Percentiles rank a stretch among this genome's conserved stretches.
Evolutionary conservation across 2,113 vertebrate species (phyloP).

Genomic region (Beaufortia kweichowensis): DNA sequence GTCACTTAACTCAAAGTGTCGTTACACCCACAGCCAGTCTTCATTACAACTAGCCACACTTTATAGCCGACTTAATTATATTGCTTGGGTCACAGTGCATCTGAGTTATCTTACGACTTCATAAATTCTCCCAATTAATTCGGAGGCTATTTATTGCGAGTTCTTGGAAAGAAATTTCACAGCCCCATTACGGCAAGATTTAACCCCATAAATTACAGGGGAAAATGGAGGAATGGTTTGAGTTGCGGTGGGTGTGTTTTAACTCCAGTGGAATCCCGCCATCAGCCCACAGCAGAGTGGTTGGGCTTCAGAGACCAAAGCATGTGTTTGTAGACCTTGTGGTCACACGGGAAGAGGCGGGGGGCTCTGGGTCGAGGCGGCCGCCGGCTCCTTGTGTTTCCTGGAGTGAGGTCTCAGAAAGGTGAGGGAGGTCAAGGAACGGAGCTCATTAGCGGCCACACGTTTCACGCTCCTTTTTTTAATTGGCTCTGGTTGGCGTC

Average conservation of each 20-base stretch:
- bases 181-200: slow-evolving; percentile 45
- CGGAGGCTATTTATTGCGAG: slow-evolving; percentile 60
- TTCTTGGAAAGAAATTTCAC: slow-evolving; percentile 56
- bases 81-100: slow-evolving; percentile 39
- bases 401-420: slow-evolving; percentile 66
- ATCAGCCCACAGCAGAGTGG: slow-evolving; percentile 63
- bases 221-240: slow-evolving; percentile 45
- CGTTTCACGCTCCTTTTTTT: slow-evolving; percentile 60
- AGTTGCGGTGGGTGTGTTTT: slow-evolving; percentile 17
- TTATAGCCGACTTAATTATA: slow-evolving; percentile 55
- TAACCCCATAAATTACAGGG: slow-evolving; percentile 52
- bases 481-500: slow-evolving; percentile 66
- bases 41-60: slow-evolving; percentile 53
- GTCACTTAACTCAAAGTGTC: slow-evolving; percentile 47
- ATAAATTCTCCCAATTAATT: slow-evolving; percentile 66
- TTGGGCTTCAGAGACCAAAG: slow-evolving; percentile 54
- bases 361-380: slow-evolving; percentile 48
- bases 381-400: slow-evolving; percentile 64
- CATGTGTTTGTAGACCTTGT: slow-evolving; percentile 70
- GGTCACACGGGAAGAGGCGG: slow-evolving; percentile 45
- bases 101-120: slow-evolving; percentile 59
- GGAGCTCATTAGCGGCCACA: slow-evolving; percentile 69
- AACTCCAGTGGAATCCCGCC: slow-evolving; percentile 47
- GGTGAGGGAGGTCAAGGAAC: slow-evolving; percentile 73
- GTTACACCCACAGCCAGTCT: slow-evolving; percentile 52